Conservation (phyloP, 2,113 vertebrate species). For the Phasianus colchicus region DNA sequence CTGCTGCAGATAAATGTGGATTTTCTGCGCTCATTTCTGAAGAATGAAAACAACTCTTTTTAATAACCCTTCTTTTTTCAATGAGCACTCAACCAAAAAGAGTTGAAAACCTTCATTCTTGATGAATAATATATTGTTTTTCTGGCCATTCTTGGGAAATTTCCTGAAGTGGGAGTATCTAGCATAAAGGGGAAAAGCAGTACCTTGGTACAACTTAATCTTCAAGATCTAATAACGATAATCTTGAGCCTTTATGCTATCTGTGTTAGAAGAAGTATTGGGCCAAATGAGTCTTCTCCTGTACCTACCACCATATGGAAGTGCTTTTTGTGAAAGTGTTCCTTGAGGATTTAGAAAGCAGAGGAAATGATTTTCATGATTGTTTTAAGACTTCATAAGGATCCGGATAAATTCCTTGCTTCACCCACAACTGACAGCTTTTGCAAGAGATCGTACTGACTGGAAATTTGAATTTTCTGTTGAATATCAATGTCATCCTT, state of each 20-base stretch:
- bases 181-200: conserved; percentile 18
- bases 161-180: conserved; percentile 38
- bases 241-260: conserved; percentile 44
- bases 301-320: conserved; percentile 78
- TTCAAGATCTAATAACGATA: conserved; percentile 20
- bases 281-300: conserved; percentile 65
- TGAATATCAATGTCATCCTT: conserved; percentile 65
- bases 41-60: neutral
- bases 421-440: conserved; percentile 62
- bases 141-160: neutral
- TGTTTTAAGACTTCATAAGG: conserved; percentile 69
- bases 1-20: neutral
- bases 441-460: conserved; percentile 44
- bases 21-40: neutral
- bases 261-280: conserved; percentile 10
- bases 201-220: conserved; percentile 31
- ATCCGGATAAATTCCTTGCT: conserved; percentile 62
- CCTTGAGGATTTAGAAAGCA: conserved; percentile 66
- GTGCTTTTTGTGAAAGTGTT: conserved; percentile 72
- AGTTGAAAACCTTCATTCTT: neutral
- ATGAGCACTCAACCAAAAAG: neutral
- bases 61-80: neutral
- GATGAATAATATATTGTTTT: neutral
- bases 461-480: conserved; percentile 70
- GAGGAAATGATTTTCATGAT: conserved; percentile 74